These are phyloP conservation scores for Podarcis muralis DNA, from an alignment of 2,113 vertebrate species.

Conservation along the genomic window DNA sequence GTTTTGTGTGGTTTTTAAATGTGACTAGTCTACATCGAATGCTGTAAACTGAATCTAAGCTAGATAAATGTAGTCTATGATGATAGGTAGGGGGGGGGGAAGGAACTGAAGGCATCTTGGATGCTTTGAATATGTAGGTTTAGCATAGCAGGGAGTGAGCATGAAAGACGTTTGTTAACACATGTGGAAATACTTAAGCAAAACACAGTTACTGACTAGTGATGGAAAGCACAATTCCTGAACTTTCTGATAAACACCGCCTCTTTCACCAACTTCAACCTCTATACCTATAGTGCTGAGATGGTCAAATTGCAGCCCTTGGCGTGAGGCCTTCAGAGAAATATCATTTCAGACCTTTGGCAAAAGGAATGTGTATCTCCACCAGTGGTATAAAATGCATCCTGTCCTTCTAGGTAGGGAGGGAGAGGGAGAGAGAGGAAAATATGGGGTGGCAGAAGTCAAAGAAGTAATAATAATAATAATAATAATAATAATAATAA, in stretches of 20 bases:
- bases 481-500: too few species aligned
- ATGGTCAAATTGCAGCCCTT: too few species aligned
- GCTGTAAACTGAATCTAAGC: constrained; percentile 65
- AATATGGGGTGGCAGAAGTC: too few species aligned
- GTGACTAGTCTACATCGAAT: constrained; percentile 40
- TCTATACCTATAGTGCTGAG: constrained; percentile 11
- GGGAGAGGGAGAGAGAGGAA: too few species aligned
- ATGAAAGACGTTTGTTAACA: constrained; percentile 57
- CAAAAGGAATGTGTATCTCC: too few species aligned
- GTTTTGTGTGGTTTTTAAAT: background rate
- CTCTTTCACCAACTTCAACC: constrained; percentile 53
- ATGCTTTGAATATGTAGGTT: constrained; percentile 57
- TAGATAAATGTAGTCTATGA: constrained; percentile 57
- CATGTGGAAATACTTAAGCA: constrained; percentile 72
- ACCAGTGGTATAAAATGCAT: too few species aligned
- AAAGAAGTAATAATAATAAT: too few species aligned
- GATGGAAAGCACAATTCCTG: constrained; percentile 25
- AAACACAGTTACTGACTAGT: constrained; percentile 48
- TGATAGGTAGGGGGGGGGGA: constrained; percentile 9
- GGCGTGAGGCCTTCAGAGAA: too few species aligned
- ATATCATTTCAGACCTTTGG: too few species aligned
- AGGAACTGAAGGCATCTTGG: constrained; percentile 46
- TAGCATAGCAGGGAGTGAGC: constrained; percentile 36
- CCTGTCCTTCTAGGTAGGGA: too few species aligned
- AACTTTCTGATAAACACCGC: constrained; percentile 37